A percentile compares a stretch with the other conserved stretches of the same genome.
These are phyloP conservation scores for Dromiciops gliroides DNA, from an alignment of 2,113 vertebrate species.

Conservation along the genomic window DNA sequence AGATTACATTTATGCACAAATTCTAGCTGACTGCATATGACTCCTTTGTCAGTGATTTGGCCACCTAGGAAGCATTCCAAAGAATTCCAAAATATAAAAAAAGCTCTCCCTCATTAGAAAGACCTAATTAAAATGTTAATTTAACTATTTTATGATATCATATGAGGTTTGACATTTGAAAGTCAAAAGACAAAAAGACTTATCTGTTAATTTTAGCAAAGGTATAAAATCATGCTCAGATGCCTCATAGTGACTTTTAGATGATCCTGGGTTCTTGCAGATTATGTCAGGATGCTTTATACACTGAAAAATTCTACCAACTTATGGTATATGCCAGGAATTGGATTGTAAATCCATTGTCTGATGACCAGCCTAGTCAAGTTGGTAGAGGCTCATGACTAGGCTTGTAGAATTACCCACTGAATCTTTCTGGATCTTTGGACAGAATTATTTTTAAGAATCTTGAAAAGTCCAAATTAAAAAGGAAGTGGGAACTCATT, in stretches of 20 bases:
- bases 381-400: background rate
- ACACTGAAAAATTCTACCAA: background rate
- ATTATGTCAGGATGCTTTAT: background rate
- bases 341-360: background rate
- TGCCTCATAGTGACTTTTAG: background rate
- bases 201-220: background rate
- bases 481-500: background rate
- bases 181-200: background rate
- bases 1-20: background rate
- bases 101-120: background rate
- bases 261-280: background rate
- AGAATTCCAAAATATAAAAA: background rate
- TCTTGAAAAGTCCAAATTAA: background rate
- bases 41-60: background rate
- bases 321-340: background rate
- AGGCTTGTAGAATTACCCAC: background rate
- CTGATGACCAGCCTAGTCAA: background rate
- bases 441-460: background rate
- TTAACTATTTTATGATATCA: background rate
- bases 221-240: background rate
- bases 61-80: background rate
- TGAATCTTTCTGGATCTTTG: background rate
- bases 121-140: background rate
- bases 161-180: background rate
- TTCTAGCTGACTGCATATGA: background rate